phyloP scores from a whole-genome alignment of 2,113 vertebrate species.

The Vidua macroura region DNA sequence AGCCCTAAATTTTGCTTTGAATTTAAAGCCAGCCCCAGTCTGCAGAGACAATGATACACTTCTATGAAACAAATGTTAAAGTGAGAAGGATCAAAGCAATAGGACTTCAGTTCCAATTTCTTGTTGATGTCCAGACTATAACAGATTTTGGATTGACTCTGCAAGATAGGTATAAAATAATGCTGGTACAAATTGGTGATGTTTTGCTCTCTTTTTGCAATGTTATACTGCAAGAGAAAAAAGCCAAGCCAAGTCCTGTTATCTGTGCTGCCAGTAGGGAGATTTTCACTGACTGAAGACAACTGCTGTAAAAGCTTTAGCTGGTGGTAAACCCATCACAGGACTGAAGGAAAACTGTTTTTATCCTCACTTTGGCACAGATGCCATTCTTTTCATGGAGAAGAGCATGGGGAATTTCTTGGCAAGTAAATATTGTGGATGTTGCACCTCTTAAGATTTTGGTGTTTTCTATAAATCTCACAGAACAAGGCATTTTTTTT shows the following conservation, averaged over 20 bases:
- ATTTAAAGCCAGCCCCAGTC: neutral
- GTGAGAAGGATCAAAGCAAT: neutral
- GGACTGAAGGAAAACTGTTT: neutral
- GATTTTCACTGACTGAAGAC: neutral
- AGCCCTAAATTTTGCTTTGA: neutral
- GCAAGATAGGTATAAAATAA: neutral
- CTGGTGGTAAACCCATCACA: neutral
- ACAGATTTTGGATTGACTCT: neutral
- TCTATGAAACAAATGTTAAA: neutral
- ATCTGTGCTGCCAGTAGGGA: neutral
- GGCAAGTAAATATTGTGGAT: neutral
- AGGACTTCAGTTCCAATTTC: neutral
- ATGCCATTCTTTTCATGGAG: neutral
- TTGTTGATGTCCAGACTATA: neutral
- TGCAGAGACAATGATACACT: rapidly evolving
- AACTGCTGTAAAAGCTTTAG: neutral
- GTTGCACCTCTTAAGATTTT: neutral
- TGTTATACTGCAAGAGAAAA: neutral
- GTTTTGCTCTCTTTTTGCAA: neutral
- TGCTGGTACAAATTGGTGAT: neutral
- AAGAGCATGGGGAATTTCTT: neutral
- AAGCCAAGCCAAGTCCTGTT: neutral
- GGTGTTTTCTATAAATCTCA: neutral
- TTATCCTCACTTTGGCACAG: neutral
- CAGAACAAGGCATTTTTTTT: neutral